Conservation (phyloP, 2,113 vertebrate species). For the Halichoeres trimaculatus region DNA sequence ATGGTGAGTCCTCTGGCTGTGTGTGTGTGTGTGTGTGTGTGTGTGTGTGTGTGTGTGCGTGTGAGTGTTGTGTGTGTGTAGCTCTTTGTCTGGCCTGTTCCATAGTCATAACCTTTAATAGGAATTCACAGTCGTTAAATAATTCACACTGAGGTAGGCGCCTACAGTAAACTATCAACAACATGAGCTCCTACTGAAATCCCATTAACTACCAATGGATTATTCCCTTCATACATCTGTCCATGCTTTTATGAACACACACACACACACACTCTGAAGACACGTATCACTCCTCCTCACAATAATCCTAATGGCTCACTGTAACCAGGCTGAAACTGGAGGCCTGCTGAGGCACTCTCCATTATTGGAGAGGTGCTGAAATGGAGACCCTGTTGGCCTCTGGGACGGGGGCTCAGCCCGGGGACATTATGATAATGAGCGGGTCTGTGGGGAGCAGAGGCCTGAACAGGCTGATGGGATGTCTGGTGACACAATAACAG, state of each 20-base stretch:
- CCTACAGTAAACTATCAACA: constrained; percentile 68
- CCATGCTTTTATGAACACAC: constrained; percentile 30
- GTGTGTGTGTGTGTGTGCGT: constrained; percentile 23
- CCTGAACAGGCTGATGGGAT: constrained; percentile 39
- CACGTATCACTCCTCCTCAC: constrained; percentile 50
- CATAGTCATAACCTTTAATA: constrained; percentile 67
- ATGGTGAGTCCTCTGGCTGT: no score
- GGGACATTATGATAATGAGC: constrained; percentile 67
- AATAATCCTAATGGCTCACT: constrained; percentile 76
- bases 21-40: constrained; percentile 2
- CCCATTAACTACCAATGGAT: constrained; percentile 79
- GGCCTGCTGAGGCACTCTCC: constrained; percentile 57
- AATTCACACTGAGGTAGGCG: constrained; percentile 75
- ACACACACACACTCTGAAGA: constrained; percentile 41
- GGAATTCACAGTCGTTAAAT: constrained; percentile 74
- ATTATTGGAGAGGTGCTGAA: constrained; percentile 61
- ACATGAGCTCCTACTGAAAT: constrained; percentile 73
- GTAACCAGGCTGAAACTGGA: constrained; percentile 55
- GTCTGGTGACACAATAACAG: constrained; percentile 36
- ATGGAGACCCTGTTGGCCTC: constrained; percentile 65
- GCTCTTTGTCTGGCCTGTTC: constrained; percentile 67
- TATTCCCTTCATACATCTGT: constrained; percentile 68
- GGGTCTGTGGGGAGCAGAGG: constrained; percentile 41
- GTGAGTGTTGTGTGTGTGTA: constrained; percentile 46
- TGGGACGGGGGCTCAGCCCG: constrained; percentile 52